Evolutionary conservation across 2,797 vertebrate species (phyloP).

Genomic region (Pseudocheirus occidentalis): DNA sequence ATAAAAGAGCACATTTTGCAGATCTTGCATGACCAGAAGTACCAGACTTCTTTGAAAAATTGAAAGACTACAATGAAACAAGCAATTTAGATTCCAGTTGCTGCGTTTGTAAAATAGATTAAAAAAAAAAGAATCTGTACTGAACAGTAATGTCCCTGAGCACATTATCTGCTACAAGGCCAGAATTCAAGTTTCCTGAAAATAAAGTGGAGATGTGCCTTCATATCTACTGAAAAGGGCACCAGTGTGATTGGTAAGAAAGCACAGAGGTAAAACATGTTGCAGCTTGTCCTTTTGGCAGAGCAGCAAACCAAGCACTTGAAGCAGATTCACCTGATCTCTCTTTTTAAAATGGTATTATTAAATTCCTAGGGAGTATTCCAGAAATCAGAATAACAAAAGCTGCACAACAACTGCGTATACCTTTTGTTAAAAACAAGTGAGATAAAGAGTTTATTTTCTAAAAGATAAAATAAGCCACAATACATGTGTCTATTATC

Average conservation of each 20-base stretch:
- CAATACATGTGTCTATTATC: background rate
- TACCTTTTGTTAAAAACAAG: background rate
- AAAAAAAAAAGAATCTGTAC: background rate
- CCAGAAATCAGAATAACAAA: background rate
- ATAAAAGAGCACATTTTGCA: slow-evolving; percentile 19
- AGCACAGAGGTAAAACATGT: background rate
- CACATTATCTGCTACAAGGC: background rate
- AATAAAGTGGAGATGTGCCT: background rate
- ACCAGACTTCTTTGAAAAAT: background rate
- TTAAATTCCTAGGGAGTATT: background rate
- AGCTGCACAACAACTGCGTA: background rate
- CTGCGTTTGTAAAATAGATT: background rate
- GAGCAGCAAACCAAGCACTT: background rate
- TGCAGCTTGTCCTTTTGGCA: background rate
- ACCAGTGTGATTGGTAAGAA: background rate
- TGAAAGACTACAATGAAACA: background rate
- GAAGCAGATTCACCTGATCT: background rate
- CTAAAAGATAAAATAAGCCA: background rate
- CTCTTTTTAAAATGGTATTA: background rate
- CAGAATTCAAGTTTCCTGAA: background rate
- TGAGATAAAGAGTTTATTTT: background rate
- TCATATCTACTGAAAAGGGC: background rate
- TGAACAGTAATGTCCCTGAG: background rate
- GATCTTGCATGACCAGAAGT: background rate
- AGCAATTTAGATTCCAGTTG: background rate